Percentiles rank a stretch among this genome's conserved stretches.
phyloP scores from a whole-genome alignment of 2,888 invertebrate genomes.

The Drosophila paucipuncta region DNA sequence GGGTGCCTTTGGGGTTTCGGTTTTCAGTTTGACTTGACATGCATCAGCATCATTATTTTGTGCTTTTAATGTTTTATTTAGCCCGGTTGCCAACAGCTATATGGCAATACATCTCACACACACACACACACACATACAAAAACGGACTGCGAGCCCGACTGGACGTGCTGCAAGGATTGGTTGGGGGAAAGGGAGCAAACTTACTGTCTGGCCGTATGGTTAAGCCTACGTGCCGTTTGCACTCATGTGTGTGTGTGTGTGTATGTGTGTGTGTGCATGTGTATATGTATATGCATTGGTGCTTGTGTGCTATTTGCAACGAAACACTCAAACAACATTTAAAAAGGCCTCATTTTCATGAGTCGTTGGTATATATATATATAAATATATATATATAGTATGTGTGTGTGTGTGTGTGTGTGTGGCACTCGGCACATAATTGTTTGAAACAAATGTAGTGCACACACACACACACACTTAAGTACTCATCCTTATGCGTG shows the following conservation, averaged over 20 bases:
- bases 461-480: constrained; percentile 58
- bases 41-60: constrained; percentile 79
- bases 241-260: constrained; percentile 41
- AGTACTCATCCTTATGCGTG: constrained; percentile 17
- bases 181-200: not conserved
- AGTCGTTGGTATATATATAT: constrained; percentile 39
- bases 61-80: constrained; percentile 78
- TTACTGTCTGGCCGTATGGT: constrained; percentile 55
- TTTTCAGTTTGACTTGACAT: constrained; percentile 77
- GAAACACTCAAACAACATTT: constrained; percentile 76
- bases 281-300: not conserved
- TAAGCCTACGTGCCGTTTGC: constrained; percentile 64
- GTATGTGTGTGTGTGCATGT: constrained; percentile 16
- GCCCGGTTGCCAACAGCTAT: constrained; percentile 67
- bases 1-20: constrained; percentile 69
- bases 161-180: constrained; percentile 32
- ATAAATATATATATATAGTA: not conserved
- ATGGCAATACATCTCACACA: constrained; percentile 52
- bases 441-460: constrained; percentile 77
- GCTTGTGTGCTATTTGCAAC: constrained; percentile 60
- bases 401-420: not conserved
- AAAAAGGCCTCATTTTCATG: constrained; percentile 77
- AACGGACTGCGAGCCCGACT: constrained; percentile 17
- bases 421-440: constrained; percentile 70
- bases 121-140: not conserved